These are phyloP conservation scores for Haliclystus octoradiatus DNA, from an alignment of 30 jellyfish, hydroid and myxozoan genomes.

Conservation along the genomic window DNA sequence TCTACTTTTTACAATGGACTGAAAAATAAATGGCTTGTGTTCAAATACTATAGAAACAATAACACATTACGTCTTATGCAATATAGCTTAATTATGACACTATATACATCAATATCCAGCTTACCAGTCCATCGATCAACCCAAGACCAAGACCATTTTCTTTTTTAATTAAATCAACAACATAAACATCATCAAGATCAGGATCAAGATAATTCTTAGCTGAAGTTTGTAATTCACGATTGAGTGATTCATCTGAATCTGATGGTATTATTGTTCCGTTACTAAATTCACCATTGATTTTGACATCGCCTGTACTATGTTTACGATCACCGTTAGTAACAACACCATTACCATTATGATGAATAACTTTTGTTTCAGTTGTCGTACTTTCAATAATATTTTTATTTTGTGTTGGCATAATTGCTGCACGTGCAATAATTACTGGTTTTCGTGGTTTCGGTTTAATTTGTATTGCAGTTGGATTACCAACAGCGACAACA, in stretches of 20 bases:
- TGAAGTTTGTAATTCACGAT: slow-evolving; percentile 14
- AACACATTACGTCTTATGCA: too few relatives aligned
- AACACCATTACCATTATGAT: not conserved
- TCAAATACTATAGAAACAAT: too few relatives aligned
- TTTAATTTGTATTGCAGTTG: slow-evolving; percentile 18
- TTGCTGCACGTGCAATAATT: not conserved
- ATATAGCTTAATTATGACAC: too few relatives aligned
- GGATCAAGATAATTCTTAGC: not conserved
- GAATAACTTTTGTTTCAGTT: slow-evolving; percentile 5
- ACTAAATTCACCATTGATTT: not conserved
- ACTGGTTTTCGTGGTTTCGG: slow-evolving; percentile 5
- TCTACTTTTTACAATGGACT: too few relatives aligned
- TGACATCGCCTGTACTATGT: not conserved
- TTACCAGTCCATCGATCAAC: slow-evolving; percentile 91
- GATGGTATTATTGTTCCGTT: not conserved
- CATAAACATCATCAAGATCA: slow-evolving; percentile 40
- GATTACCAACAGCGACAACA: slow-evolving; percentile 8
- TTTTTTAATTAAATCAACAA: slow-evolving; percentile 67
- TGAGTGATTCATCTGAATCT: slow-evolving; percentile 5
- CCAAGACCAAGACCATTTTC: slow-evolving; percentile 90
- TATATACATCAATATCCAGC: not conserved
- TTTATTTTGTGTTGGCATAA: slow-evolving; percentile 2
- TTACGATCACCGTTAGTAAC: not conserved
- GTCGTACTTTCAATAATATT: slow-evolving; percentile 10
- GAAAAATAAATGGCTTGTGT: too few relatives aligned